Evolutionary conservation across 2,113 vertebrate genomes (phyloP), one percentile per base, ranked within the genome.

Genomic region (Eleginops maclovinus): DNA sequence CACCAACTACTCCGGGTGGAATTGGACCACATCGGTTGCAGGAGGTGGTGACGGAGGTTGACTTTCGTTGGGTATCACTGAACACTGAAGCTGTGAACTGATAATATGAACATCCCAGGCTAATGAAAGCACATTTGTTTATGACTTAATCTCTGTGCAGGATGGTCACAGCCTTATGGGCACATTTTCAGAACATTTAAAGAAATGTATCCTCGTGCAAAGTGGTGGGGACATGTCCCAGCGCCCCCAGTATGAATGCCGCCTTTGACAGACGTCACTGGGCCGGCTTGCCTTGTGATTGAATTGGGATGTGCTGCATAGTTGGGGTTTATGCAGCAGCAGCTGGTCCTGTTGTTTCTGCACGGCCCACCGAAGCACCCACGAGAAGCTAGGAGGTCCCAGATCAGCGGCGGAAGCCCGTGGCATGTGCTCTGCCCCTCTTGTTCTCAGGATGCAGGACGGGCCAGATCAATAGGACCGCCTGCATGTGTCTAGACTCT

Each of bases 391-490:
- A 73, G 82, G 79, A 85, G 87, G 84, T 87, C 83, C 70, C 59
- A 58, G 68, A 72, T 62, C 59, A 41, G 17, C 67, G 67, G 68
- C 82, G 73, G 79, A 86, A 79, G 74, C 55, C 77, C 17, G 55
- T 61, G 81, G 67, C 59, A 54, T 79, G 67, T 16, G 4, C 62
- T 87, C 70, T 75, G 5, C 54, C 79, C 50, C 59, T 71, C 50
- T 77, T 64, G 70, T 87, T 90, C 87, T 85, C 87, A 90, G 84
- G 77, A 76, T 56, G 79, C 74, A 77, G 68, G 79, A 84, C 41
- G 61, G 71, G 69, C 70, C 66, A n/a, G 77, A 82, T 86, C 82
- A 85, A 74, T 83, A 41, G 43, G 74, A 76, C 80, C 79, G 56
- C 87, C 85, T 81, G 81, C 65, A 41, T 59, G 43, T 11, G 55